Conservation (phyloP, 2,797 vertebrate species). For the Hylomyscus alleni region DNA sequence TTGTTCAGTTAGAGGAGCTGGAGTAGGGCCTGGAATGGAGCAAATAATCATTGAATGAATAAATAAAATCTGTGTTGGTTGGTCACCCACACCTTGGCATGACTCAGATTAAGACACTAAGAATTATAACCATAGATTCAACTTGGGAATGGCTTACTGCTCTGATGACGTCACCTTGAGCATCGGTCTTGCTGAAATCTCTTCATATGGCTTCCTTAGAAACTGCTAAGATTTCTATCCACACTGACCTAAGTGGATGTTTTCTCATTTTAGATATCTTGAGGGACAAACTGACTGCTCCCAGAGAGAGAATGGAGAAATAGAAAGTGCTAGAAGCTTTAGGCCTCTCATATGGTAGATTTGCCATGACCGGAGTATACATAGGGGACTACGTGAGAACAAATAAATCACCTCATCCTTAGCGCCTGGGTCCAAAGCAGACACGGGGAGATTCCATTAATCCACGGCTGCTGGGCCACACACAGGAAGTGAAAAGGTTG, state of each 20-base stretch:
- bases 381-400: background rate
- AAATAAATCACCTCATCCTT: background rate
- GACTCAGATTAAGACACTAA: background rate
- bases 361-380: background rate
- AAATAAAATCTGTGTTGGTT: background rate
- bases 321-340: background rate
- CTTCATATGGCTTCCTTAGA: background rate
- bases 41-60: background rate
- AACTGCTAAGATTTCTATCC: background rate
- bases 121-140: constrained; percentile 3
- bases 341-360: background rate
- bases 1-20: background rate
- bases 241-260: background rate
- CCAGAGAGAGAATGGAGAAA: background rate
- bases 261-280: background rate
- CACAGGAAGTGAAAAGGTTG: background rate
- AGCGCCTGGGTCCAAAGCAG: background rate
- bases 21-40: background rate
- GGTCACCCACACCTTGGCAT: background rate
- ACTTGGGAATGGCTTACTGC: constrained; percentile 18
- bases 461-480: too few species aligned
- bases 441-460: background rate
- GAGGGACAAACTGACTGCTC: background rate
- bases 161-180: background rate
- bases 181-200: background rate